Percentiles rank a stretch among this genome's conserved stretches.
These are phyloP conservation scores for Pipra filicauda DNA, from an alignment of 2,113 vertebrate species.

Conservation along the genomic window DNA sequence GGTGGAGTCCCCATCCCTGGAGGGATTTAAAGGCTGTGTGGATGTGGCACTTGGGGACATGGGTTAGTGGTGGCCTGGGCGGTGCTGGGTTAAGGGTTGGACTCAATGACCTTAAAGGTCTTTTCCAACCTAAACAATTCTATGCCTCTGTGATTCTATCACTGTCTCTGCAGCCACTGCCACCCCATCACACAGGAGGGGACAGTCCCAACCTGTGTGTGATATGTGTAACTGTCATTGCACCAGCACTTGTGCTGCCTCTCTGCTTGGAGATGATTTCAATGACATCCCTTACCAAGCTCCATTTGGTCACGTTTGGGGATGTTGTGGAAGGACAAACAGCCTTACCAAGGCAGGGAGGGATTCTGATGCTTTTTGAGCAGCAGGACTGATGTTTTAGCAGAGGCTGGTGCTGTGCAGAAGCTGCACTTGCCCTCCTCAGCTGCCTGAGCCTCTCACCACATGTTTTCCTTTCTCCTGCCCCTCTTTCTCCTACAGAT, in stretches of 20 bases:
- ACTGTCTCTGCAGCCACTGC: background rate
- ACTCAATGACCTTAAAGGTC: background rate
- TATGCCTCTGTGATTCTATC: background rate
- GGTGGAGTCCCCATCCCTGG: background rate
- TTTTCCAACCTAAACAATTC: background rate
- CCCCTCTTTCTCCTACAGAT: conserved; percentile 74
- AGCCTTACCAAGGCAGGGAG: background rate
- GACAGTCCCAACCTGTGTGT: background rate
- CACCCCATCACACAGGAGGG: background rate
- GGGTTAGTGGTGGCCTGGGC: background rate
- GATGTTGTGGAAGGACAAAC: background rate
- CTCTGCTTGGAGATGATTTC: background rate
- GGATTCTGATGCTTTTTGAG: background rate
- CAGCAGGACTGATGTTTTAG: background rate
- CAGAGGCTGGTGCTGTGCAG: background rate
- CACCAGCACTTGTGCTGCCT: background rate
- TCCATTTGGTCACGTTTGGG: background rate
- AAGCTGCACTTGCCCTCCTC: background rate
- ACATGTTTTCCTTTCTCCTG: background rate
- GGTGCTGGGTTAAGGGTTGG: background rate
- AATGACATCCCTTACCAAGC: background rate
- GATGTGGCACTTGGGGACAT: background rate
- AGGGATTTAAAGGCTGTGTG: background rate
- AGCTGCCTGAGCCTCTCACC: background rate
- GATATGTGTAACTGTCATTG: background rate